These are phyloP conservation scores for Agriotes lineatus DNA, from an alignment of 2,888 invertebrate genomes.

Conservation along the genomic window DNA sequence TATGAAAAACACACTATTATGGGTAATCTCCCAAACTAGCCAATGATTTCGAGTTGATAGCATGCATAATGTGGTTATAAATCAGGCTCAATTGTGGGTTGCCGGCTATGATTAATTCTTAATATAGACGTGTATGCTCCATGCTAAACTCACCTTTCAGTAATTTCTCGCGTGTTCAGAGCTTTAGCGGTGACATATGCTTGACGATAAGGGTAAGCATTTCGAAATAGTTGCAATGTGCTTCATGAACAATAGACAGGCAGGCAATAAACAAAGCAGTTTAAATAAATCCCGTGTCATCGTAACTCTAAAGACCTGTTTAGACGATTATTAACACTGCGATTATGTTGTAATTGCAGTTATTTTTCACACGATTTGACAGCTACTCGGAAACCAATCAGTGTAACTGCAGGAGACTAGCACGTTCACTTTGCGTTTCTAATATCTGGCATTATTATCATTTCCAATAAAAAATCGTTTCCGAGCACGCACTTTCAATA, in stretches of 20 bases:
- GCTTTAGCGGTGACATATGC: background rate
- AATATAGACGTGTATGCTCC: conserved; percentile 11
- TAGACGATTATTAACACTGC: conserved; percentile 3
- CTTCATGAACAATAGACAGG: too few species aligned
- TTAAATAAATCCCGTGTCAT: background rate
- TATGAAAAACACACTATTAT: conserved; percentile 13
- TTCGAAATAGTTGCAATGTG: background rate
- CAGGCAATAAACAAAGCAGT: background rate
- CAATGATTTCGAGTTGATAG: conserved; percentile 10
- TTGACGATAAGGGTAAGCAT: background rate
- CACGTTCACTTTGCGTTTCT: background rate
- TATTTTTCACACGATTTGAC: conserved; percentile 20
- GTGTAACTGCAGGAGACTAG: conserved; percentile 23
- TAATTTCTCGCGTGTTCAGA: too few species aligned
- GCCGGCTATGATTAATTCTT: conserved; percentile 12
- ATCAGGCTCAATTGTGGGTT: conserved; percentile 19
- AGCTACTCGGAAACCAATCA: conserved; percentile 22
- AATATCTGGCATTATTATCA: background rate
- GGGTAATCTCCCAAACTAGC: conserved; percentile 9
- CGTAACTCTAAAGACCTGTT: conserved; percentile 4
- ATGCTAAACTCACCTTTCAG: too few species aligned
- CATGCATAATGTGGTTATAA: conserved; percentile 18
- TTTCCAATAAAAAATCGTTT: conserved; percentile 2
- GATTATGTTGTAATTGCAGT: conserved; percentile 20
- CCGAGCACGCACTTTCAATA: background rate